A percentile compares a stretch with the other conserved stretches of the same genome.
Evolutionary conservation across 2,113 vertebrate genomes (phyloP).

Genomic region (Dendrocopos noguchii): DNA sequence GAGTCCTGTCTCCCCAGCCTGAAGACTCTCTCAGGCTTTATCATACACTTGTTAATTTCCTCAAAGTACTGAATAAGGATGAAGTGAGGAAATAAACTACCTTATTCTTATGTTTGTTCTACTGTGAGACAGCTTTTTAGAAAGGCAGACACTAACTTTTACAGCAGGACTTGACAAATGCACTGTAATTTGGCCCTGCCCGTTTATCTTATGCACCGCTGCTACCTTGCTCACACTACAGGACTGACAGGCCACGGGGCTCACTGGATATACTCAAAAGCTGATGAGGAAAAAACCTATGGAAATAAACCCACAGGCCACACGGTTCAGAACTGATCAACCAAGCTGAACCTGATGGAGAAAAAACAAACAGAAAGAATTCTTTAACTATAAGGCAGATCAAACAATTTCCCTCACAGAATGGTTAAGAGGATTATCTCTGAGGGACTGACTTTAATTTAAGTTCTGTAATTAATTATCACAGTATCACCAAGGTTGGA

Average conservation of each 20-base stretch:
- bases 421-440: neutral
- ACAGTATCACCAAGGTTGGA: too few relatives aligned
- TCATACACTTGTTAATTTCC: neutral
- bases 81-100: neutral
- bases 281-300: neutral
- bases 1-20: neutral
- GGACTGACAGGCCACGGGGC: neutral
- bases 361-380: neutral
- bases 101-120: neutral
- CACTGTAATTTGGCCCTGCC: neutral
- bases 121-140: neutral
- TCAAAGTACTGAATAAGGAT: neutral
- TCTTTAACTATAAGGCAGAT: neutral
- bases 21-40: neutral
- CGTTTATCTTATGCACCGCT: neutral
- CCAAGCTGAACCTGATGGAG: neutral
- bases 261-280: neutral
- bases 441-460: neutral
- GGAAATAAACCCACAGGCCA: constrained; percentile 7
- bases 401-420: neutral
- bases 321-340: neutral
- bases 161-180: neutral
- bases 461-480: neutral
- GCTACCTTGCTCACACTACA: neutral
- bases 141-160: neutral